Base-by-base conservation (phyloP, 2,888 invertebrate genomes). In the Halocaridina rubra region DNA sequence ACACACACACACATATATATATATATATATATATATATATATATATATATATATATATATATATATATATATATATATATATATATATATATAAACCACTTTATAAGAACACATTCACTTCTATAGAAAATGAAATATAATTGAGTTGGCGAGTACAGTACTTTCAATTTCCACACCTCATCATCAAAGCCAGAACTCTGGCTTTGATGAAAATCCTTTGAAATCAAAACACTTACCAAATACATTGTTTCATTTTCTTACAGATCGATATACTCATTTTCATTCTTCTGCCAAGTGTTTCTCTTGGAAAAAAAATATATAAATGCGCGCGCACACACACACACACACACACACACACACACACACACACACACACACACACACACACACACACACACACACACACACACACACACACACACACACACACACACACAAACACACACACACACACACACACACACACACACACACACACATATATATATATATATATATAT, bases 361-460 rank as follows among this genome's bases (percentile, higher is more conserved):
- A 69, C 69, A 71, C 71, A 71, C 71, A 71, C 71, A 71, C 71
- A 71, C 71, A 71, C 71, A 71, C 71, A 71, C 71, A 71, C 71
- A 71, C 71, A 30, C 39, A 33, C 72, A 33, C 72, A 72, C 72
- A 72, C 72, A 72, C 72, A 72, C 33, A 72, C 72, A 72, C 72
- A 72, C 71, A 71, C 71, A 71, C 71, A 71, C 71, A 71, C 71
- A 71, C 72, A 72, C 33, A 72, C 72, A 72, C 72, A 72, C 72
- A 72, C 72, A n/a, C n/a, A n/a, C n/a, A n/a, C n/a, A n/a, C n/a
- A n/a, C n/a, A n/a, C n/a, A n/a, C n/a, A n/a, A n/a, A n/a, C n/a
- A n/a, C n/a, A n/a, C n/a, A n/a, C n/a, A n/a, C n/a, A n/a, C n/a
- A n/a, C n/a, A n/a, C n/a, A 72, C 72, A 72, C 72, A 67, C 24